Percentiles rank a stretch among this genome's conserved stretches.
phyloP scores from a whole-genome alignment of 92 coral and sea anemone species.

The Plumapathes pennacea region DNA sequence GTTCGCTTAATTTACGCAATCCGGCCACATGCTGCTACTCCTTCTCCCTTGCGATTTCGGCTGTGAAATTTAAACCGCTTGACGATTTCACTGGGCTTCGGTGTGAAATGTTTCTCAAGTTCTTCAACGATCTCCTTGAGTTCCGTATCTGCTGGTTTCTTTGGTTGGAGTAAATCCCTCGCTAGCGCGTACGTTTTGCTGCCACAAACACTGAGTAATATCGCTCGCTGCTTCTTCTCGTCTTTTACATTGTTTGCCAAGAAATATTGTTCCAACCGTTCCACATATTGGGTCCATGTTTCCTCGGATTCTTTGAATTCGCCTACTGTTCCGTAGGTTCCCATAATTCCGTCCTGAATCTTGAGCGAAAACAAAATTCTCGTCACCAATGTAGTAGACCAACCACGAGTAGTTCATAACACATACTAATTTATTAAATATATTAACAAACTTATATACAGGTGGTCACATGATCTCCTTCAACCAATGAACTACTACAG shows the following conservation, averaged over 20 bases:
- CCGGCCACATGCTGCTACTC: conserved; percentile 44
- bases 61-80: conserved; percentile 53
- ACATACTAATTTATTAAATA: too few species aligned
- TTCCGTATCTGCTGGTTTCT: conserved; percentile 30
- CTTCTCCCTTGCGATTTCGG: conserved; percentile 20
- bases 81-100: conserved; percentile 44
- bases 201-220: conserved; percentile 45
- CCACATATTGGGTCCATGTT: conserved; percentile 16
- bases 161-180: conserved; percentile 33
- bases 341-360: conserved; percentile 12
- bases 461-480: too few species aligned
- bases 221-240: conserved; percentile 27
- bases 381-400: too few species aligned
- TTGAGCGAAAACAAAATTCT: conserved; percentile 6
- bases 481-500: too few species aligned
- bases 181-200: conserved; percentile 42
- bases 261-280: conserved; percentile 34
- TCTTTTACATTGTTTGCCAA: conserved; percentile 40
- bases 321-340: conserved; percentile 13
- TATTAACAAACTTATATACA: too few species aligned
- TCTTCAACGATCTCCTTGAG: conserved; percentile 5
- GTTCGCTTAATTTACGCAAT: conserved; percentile 25
- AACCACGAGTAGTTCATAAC: too few species aligned
- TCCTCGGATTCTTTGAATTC: conserved; percentile 1
- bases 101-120: conserved; percentile 28